Evolutionary conservation across 2,113 vertebrate species (phyloP), one percentile per base, ranked within the genome.

Genomic region (Odocoileus hemionus): DNA sequence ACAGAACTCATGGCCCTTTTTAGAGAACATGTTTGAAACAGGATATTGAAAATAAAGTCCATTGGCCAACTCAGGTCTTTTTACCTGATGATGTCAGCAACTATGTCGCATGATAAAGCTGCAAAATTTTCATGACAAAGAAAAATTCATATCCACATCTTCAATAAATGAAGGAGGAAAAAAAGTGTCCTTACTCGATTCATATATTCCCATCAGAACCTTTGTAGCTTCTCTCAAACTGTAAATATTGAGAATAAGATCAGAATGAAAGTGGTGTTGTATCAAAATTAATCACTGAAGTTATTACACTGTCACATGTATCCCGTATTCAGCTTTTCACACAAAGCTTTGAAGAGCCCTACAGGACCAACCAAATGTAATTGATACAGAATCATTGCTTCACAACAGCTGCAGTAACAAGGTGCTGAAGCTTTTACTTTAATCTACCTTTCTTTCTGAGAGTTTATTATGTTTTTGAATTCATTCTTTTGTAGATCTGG

Each of bases 401-500:
- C 98, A 99, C 98, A 98, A 98, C 99, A 99, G 99, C 99, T 99
- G 99, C 99, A 97, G 99, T 99, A 99, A 99, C 99, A 99, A 99
- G 99, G 99, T 99, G 99, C 98, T 99, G 98, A 99, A 99, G 99
- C 98, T 98, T 99, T 98, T 96, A 98, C 99, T 99, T 99, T 99
- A 99, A 99, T 99, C 99, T 99, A 99, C 98, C 97, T 98, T 98
- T 98, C 98, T 99, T 98, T 99, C 98, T 98, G 98, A 98, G 98
- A 99, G 99, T 99, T 99, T 99, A 99, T 99, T 99, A 99, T 99
- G 99, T 99, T 99, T 98, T 99, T 99, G 99, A 99, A 99, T 99
- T 99, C 99, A 99, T 99, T 99, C 99, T 99, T 99, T 99, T 99
- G 99, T 99, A 99, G 99, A 99, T 99, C 99, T 99, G 98, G 99